A percentile compares a stretch with the other conserved stretches of the same genome.
Evolutionary conservation across 2,113 vertebrate genomes (phyloP).

Genomic region (Microcebus lehilahytsara): DNA sequence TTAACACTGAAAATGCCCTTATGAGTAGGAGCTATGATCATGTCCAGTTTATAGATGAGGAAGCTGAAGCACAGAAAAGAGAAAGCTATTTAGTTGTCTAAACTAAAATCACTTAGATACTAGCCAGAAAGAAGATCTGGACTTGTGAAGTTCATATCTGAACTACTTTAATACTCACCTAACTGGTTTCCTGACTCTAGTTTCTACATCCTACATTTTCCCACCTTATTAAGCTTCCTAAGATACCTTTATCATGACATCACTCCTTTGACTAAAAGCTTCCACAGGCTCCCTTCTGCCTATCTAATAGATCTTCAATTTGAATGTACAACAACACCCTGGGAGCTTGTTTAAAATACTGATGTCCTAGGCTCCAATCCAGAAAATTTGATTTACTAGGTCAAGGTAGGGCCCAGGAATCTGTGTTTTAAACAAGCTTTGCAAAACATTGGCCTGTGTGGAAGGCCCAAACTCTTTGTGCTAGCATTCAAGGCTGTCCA

Average conservation of each 20-base stretch:
- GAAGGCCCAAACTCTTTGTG: background rate
- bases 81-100: background rate
- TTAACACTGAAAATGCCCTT: background rate
- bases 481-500: background rate
- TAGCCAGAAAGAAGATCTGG: background rate
- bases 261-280: constrained; percentile 16
- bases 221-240: background rate
- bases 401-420: background rate
- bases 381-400: constrained; percentile 22
- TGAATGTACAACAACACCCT: background rate
- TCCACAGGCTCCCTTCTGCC: background rate
- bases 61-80: background rate
- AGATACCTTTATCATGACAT: background rate
- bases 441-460: background rate
- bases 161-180: constrained; percentile 16
- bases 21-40: background rate
- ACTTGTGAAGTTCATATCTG: constrained; percentile 17
- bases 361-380: background rate
- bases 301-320: constrained; percentile 3
- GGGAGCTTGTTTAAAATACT: background rate
- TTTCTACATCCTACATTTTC: background rate
- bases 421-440: constrained; percentile 43
- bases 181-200: background rate
- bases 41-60: constrained; percentile 16
- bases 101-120: background rate